Conservation (phyloP, 2,888 invertebrate species). For the Lysandra coridon region DNA sequence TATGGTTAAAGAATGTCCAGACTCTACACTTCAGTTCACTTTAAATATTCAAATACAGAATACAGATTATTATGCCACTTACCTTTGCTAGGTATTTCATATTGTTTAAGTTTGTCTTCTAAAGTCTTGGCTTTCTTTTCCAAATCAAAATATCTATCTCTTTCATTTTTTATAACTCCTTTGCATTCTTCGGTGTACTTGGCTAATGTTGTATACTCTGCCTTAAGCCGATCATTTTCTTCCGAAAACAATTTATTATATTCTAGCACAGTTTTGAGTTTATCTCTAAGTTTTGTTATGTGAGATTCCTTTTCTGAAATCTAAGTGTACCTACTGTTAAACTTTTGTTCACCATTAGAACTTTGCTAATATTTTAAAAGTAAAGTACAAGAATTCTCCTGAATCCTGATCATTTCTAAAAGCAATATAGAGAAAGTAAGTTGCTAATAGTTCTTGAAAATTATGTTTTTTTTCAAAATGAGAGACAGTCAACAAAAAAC, state of each 20-base stretch:
- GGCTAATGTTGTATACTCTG: conserved; percentile 71
- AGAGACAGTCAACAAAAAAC: too few species aligned
- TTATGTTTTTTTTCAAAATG: too few species aligned
- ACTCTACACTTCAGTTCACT: neutral
- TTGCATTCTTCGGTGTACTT: conserved; percentile 78
- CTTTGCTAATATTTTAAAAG: neutral
- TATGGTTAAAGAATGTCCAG: too few species aligned
- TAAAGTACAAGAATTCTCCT: neutral
- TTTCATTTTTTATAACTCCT: conserved; percentile 70
- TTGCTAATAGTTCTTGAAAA: too few species aligned
- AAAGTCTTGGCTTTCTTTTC: conserved; percentile 61
- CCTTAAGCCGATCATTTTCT: conserved; percentile 81
- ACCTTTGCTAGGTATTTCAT: conserved; percentile 70
- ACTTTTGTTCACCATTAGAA: too few species aligned
- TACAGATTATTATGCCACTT: conserved; percentile 1
- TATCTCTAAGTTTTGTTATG: conserved; percentile 82
- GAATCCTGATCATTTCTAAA: too few species aligned
- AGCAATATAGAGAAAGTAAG: too few species aligned
- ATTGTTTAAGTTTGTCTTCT: conserved; percentile 64
- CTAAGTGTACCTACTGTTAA: conserved; percentile 49
- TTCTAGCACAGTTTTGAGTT: conserved; percentile 79
- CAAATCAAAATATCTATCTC: conserved; percentile 54
- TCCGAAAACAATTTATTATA: conserved; percentile 82
- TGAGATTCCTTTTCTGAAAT: conserved; percentile 81
- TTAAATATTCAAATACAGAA: neutral